These are phyloP conservation scores for Drosophila kambysellisi DNA, from an alignment of 2,888 invertebrate species.

Conservation along the genomic window DNA sequence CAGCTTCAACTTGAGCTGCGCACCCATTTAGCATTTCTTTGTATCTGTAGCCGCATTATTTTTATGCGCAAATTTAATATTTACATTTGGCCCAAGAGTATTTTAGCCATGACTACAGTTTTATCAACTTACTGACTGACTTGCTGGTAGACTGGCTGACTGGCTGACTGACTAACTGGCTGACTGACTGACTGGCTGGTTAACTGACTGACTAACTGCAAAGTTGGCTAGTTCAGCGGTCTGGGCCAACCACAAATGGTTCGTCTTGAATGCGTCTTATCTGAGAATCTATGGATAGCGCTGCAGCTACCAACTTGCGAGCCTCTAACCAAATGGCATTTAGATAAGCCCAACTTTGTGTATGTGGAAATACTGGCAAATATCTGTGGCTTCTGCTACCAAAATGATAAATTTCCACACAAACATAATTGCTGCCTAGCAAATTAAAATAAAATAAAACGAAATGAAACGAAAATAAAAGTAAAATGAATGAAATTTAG, in stretches of 20 bases:
- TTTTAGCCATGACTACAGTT: constrained; percentile 43
- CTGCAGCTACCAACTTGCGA: constrained; percentile 28
- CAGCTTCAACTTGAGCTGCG: constrained; percentile 25
- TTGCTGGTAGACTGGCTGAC: constrained; percentile 8
- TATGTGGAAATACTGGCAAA: constrained; percentile 41
- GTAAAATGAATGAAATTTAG: neutral
- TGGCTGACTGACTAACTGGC: constrained; percentile 1
- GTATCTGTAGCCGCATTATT: constrained; percentile 30
- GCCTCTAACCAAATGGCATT: constrained; percentile 66
- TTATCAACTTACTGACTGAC: constrained; percentile 43
- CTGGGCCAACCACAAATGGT: constrained; percentile 37
- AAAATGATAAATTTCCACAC: constrained; percentile 38
- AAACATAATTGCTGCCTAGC: constrained; percentile 30
- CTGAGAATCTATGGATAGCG: constrained; percentile 22
- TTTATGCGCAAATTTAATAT: constrained; percentile 76
- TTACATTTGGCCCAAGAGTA: constrained; percentile 75
- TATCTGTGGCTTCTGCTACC: constrained; percentile 48
- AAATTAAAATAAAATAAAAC: neutral
- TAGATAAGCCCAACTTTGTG: constrained; percentile 64
- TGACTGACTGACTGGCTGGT: neutral
- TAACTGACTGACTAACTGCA: neutral
- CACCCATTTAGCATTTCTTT: constrained; percentile 43
- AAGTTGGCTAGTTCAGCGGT: constrained; percentile 16
- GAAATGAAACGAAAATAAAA: constrained; percentile 2
- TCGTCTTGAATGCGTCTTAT: constrained; percentile 28